A percentile compares a stretch with the other conserved stretches of the same genome.
Conservation (phyloP, 2,888 invertebrate species). For the Meliscaeva auricollis region DNA sequence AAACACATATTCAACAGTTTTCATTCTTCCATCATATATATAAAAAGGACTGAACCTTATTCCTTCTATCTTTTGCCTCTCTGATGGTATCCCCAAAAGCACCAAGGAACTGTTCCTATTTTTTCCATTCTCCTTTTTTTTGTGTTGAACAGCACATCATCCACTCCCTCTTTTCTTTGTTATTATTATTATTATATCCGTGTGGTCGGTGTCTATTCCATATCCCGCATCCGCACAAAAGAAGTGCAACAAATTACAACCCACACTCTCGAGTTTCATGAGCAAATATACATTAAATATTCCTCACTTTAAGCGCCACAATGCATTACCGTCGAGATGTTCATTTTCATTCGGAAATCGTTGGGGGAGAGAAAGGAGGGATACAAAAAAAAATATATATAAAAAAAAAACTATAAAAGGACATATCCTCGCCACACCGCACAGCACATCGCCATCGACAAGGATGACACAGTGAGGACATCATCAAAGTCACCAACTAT, state of each 20-base stretch:
- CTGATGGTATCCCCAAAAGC: background rate
- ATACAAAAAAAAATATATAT: constrained; percentile 30
- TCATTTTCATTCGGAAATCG: constrained; percentile 59
- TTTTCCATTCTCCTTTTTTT: background rate
- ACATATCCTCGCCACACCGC: background rate
- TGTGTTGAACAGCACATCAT: background rate
- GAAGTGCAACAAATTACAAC: constrained; percentile 57
- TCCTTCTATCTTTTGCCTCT: background rate
- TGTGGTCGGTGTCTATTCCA: constrained; percentile 30
- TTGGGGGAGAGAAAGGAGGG: background rate
- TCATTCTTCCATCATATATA: background rate
- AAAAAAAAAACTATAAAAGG: background rate
- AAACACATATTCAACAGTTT: constrained; percentile 32
- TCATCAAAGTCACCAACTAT: constrained; percentile 51
- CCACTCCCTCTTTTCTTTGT: background rate
- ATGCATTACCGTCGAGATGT: constrained; percentile 64
- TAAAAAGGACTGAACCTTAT: constrained; percentile 1
- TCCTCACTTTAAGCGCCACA: constrained; percentile 23
- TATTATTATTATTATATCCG: constrained; percentile 20
- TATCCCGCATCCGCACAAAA: constrained; percentile 27
- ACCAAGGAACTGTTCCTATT: constrained; percentile 7
- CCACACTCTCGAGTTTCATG: constrained; percentile 42
- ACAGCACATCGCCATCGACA: background rate
- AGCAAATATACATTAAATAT: constrained; percentile 62
- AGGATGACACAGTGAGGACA: constrained; percentile 13